Evolutionary conservation across 2,797 vertebrate species (phyloP).

Genomic region (Pseudochaenichthys georgianus): DNA sequence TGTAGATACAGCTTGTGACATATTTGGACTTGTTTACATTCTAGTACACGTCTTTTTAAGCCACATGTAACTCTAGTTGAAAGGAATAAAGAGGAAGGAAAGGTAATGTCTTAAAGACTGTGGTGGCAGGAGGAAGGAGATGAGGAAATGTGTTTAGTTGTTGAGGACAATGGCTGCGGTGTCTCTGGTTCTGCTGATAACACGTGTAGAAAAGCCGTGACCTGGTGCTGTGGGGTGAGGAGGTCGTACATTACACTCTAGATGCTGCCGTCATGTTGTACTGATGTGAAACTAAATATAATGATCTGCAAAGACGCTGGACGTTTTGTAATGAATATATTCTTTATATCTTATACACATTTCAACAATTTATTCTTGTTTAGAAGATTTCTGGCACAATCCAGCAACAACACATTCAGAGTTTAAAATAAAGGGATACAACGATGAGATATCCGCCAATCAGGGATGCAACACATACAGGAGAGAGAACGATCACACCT

Average conservation of each 20-base stretch:
- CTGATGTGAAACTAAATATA: constrained; percentile 12
- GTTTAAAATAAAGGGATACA: constrained; percentile 45
- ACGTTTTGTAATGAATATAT: constrained; percentile 51
- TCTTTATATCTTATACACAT: constrained; percentile 75
- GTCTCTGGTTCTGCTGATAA: constrained; percentile 77
- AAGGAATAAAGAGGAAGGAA: not conserved
- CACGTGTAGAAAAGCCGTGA: constrained; percentile 6
- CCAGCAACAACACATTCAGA: constrained; percentile 43
- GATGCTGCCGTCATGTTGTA: constrained; percentile 22
- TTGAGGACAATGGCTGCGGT: constrained; percentile 56
- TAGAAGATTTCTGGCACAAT: constrained; percentile 32
- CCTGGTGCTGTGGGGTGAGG: constrained; percentile 33
- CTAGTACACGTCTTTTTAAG: not conserved
- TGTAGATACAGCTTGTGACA: not conserved
- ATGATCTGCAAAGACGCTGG: not conserved
- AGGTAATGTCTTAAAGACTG: not conserved
- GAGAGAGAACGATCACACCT: not conserved
- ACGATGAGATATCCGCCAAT: not conserved
- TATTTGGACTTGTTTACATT: not conserved
- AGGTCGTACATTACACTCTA: constrained; percentile 64
- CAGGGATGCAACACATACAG: constrained; percentile 23
- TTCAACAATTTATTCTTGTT: constrained; percentile 44
- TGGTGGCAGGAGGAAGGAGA: constrained; percentile 63
- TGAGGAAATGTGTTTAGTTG: constrained; percentile 65
- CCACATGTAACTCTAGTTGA: too few relatives aligned